Evolutionary conservation across 2,888 invertebrate species (phyloP).

Genomic region (Therioaphis trifolii): DNA sequence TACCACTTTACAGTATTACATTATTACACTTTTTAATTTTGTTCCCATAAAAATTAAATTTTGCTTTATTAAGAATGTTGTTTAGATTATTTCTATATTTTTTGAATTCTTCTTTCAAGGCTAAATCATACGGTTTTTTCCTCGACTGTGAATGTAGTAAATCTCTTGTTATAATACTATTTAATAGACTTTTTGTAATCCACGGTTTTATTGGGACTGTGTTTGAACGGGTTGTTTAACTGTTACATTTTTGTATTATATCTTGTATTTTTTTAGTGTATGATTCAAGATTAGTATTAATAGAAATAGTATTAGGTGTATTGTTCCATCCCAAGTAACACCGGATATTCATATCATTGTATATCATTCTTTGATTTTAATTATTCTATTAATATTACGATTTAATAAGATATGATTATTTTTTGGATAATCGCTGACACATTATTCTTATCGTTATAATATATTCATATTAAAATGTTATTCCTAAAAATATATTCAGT

Average conservation of each 20-base stretch:
- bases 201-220: slow-evolving; percentile 11
- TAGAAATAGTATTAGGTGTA: neutral
- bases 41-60: slow-evolving; percentile 6
- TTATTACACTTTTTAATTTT: slow-evolving; percentile 28
- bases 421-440: no score
- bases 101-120: slow-evolving; percentile 25
- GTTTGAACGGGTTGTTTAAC: neutral
- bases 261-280: slow-evolving; percentile 26
- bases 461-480: no score
- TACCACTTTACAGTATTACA: no score
- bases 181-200: slow-evolving; percentile 36
- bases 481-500: no score
- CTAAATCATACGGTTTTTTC: slow-evolving; percentile 36
- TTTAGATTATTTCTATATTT: slow-evolving; percentile 36
- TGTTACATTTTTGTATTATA: slow-evolving; percentile 17
- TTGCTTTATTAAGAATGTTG: neutral
- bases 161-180: slow-evolving; percentile 23
- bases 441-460: no score
- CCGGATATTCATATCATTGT: no score
- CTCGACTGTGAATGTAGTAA: slow-evolving; percentile 18
- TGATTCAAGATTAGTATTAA: neutral
- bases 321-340: no score
- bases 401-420: no score
- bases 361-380: no score
- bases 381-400: no score